Evolutionary conservation across 2,888 invertebrate species (phyloP), one percentile per base, ranked within the genome.

Genomic region (Macaria liturata): DNA sequence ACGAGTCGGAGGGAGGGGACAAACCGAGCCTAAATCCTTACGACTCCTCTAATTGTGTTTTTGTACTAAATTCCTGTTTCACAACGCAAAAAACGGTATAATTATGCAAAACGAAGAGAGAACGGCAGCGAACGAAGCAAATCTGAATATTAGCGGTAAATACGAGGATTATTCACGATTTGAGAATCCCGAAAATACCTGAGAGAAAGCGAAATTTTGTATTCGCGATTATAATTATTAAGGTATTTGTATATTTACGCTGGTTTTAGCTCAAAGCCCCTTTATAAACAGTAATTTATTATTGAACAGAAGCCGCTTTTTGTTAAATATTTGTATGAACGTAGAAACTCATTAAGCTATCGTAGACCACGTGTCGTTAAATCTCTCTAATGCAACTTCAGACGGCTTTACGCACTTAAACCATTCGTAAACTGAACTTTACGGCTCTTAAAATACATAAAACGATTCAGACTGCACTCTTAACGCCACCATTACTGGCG

Each of bases 361-460:
- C 61, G 49, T 59, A 56, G 54, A 59, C 65, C 58, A 58, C 65
- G 63, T 50, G 59, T 61, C 64, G 58, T 65, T 60, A 61, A 65
- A 58, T 59, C 39, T 62, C 62, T 60, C 56, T 67, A 68, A 71
- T 69, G 51, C 54, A 63, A 69, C 67, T 67, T 55, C 58, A 68
- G 68, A 71, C 68, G 63, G 66, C 57, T 63, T 59, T 58, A 65
- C 54, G 59, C 66, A 68, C 70, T 75, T 71, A 65, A 62, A 63
- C 61, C 61, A 55, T 56, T 67, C 65, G 62, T 70, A 67, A 67
- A 62, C 73, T 77, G 70, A 68, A 73, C 72, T 76, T 81, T 74
- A 82, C 73, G 68, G 72, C 78, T 73, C 70, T 67, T 71, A 71
- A 71, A 72, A 79, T 77, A 78, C 76, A 76, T 80, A 69, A 78